Conservation (phyloP, 2,797 vertebrate species). For the Sebastes iracundus region DNA sequence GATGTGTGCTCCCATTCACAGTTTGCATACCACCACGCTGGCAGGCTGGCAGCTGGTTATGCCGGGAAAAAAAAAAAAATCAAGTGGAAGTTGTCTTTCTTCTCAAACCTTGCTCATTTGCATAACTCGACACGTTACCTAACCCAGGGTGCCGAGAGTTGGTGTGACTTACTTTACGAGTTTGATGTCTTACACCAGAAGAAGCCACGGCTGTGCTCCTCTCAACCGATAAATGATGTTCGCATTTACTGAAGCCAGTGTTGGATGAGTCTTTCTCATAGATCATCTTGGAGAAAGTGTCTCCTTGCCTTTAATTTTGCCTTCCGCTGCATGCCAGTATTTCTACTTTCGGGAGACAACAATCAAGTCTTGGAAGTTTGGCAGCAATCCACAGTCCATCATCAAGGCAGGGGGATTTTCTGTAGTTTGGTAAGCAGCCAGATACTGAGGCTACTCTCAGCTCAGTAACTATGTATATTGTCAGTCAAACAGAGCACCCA, state of each 20-base stretch:
- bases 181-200: slow-evolving; percentile 24
- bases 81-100: slow-evolving; percentile 2
- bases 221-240: slow-evolving; percentile 1
- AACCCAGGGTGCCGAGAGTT: neutral
- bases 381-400: slow-evolving; percentile 45
- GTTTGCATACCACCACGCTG: slow-evolving; percentile 3
- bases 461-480: slow-evolving; percentile 26
- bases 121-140: slow-evolving; percentile 5
- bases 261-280: slow-evolving; percentile 4
- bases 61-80: neutral
- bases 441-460: slow-evolving; percentile 23
- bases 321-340: slow-evolving; percentile 17
- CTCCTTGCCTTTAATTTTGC: slow-evolving; percentile 25
- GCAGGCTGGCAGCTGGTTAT: slow-evolving; percentile 12
- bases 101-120: slow-evolving; percentile 20
- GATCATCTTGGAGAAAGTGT: slow-evolving; percentile 17
- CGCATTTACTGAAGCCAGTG: neutral
- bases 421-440: slow-evolving; percentile 48
- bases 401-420: slow-evolving; percentile 29
- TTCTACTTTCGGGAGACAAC: slow-evolving; percentile 31
- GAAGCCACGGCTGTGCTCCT: neutral
- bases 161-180: neutral
- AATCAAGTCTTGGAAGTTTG: slow-evolving; percentile 38
- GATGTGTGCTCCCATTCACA: slow-evolving; percentile 1
- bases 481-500: slow-evolving; percentile 26